These are phyloP conservation scores for Drosophila sp. DNA, from an alignment of 1,140 invertebrate genomes.

Conservation along the genomic window DNA sequence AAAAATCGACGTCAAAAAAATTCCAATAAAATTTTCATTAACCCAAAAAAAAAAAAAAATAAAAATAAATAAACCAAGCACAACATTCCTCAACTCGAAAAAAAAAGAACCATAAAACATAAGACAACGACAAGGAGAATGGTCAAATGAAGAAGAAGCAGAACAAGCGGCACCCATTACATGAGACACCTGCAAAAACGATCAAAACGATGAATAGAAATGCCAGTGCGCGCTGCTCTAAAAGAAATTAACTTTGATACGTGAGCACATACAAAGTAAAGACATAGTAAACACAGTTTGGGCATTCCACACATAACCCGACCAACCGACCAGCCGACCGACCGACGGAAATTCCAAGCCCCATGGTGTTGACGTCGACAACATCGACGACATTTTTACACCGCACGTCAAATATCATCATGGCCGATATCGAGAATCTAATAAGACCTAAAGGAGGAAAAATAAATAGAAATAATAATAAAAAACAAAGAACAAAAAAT, in stretches of 20 bases:
- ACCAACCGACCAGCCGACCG: background rate
- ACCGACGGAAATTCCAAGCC: constrained; percentile 36
- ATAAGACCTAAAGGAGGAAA: constrained; percentile 34
- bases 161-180: constrained; percentile 45
- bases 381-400: constrained; percentile 11
- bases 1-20: constrained; percentile 33
- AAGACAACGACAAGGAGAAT: constrained; percentile 16
- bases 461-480: constrained; percentile 19
- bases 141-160: constrained; percentile 14
- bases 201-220: constrained; percentile 53
- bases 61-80: constrained; percentile 20
- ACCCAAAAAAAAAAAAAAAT: constrained; percentile 44
- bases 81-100: constrained; percentile 25
- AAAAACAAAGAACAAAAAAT: background rate
- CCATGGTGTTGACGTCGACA: constrained; percentile 7
- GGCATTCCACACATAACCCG: constrained; percentile 46
- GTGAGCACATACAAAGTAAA: constrained; percentile 45
- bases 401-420: constrained; percentile 5
- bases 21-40: constrained; percentile 71
- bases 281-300: constrained; percentile 54
- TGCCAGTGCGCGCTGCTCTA: constrained; percentile 51
- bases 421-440: constrained; percentile 29
- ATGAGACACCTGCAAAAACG: constrained; percentile 67
- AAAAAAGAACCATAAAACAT: constrained; percentile 27
- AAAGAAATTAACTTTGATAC: constrained; percentile 70